Base-by-base conservation (phyloP, 2,888 invertebrate genomes). In the Clepsis dumicolana region DNA sequence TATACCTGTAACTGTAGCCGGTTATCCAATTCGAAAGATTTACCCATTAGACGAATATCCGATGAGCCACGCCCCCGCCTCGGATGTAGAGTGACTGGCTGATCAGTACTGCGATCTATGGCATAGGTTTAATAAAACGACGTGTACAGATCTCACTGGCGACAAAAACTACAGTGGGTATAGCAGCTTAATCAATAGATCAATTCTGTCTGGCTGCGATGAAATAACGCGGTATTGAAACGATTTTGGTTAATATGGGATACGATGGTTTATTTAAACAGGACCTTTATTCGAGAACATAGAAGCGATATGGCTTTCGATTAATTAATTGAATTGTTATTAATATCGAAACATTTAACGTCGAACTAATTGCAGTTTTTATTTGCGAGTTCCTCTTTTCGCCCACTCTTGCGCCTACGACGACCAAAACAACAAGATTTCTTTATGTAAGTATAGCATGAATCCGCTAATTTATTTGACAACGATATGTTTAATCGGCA, bases 1-100 rank as follows among this genome's bases (percentile, higher is more conserved):
- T 68, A 67, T 73, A 75, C 72, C 69, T 77, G 68, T 52, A 48
- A 14, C 50, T 52, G 57, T 68, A 64, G 82, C 70, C 68, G 73
- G 73, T 67, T 67, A 66, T 73, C 79, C 74, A 75, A 75, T 68
- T 68, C 41, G 59, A 64, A 74, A 76, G 76, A 77, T 75, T 75
- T 81, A 80, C 80, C 77, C 77, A 83, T 80, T 80, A 83, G 82
- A 74, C 81, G 85, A 82, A 89, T 88, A 84, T 72, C 73, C 75
- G 86, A 89, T 86, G 79, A 82, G 72, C 80, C 74, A 76, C 80
- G 76, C 80, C 80, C 73, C 54, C 59, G 65, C 73, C 18, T 27
- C 21, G 25, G 12, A 25, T 18, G n/a, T 38, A 35, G 18, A 50
- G 50, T 32, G 38, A 56, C 25, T 74, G 74, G 18, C 44, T 21